Base-by-base conservation (phyloP, 2,797 vertebrate species). In the Myoxocephalus aenaeus region DNA sequence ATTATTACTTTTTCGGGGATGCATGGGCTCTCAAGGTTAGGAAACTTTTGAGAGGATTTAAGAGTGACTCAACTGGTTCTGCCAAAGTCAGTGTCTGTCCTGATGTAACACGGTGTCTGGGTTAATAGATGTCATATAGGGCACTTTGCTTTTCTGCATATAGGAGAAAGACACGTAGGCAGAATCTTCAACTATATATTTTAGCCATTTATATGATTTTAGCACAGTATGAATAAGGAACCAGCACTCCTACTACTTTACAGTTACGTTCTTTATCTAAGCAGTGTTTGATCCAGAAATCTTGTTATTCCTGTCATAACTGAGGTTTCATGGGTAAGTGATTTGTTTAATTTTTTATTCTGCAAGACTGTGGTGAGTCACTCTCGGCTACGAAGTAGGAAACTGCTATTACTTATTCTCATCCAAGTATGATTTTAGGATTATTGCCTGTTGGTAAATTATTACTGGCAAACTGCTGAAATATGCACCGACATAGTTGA, bases 341-440 rank as follows among this genome's bases (percentile, higher is more conserved):
- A 74, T 83, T 85, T 79, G 58, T 81, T 80, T 42, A 56, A 78
- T 86, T 82, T 87, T 84, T 84, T 82, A 72, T 69, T 83, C 74
- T 65, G 29, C 25, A 70, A 77, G 69, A 86, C 86, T 89, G 81
- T 70, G 73, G 79, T 36, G 32, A 79, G 36, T 84, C 75, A 73
- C 56, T 75, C 76, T 85, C 27, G 90, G 89, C 94, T 95, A 94
- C 92, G 87, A 92, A 89, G 92, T 86, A 93, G 95, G 95, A 95
- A 96, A 94, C 92, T 90, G 91, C 94, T 96, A 91, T 93, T 90
- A 88, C 95, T 53, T 95, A 96, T 96, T 95, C 95, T 87, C 63
- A 81, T 69, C 92, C 92, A 95, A 96, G 96, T 96, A 94, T 95
- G 95, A 97, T 96, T 96, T 96, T 94, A 94, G 95, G 95, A 96